Evolutionary conservation across 2,888 invertebrate genomes (phyloP).

Genomic region (Colostygia pectinataria): DNA sequence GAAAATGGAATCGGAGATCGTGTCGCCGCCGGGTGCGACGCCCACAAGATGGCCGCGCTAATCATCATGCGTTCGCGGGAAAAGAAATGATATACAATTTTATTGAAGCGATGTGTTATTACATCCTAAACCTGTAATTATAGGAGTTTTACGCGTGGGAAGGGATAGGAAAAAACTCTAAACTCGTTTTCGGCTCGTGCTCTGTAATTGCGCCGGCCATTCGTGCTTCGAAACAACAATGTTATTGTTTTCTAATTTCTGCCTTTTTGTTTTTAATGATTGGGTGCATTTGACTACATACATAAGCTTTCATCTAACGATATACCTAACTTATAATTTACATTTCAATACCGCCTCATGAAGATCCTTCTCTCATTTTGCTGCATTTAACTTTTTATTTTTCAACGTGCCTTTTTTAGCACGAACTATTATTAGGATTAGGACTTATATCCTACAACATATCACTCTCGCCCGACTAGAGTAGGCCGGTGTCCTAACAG

Average conservation of each 20-base stretch:
- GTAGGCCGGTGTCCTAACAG: too few species aligned
- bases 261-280: slow-evolving; percentile 43
- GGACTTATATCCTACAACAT: too few species aligned
- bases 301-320: slow-evolving; percentile 22
- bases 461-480: too few species aligned
- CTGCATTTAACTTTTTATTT: slow-evolving; percentile 10
- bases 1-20: slow-evolving; percentile 80
- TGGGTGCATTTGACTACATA: slow-evolving; percentile 24
- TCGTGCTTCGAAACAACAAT: slow-evolving; percentile 57
- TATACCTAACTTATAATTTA: slow-evolving; percentile 23
- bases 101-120: slow-evolving; percentile 82
- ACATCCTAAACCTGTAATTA: slow-evolving; percentile 78
- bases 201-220: slow-evolving; percentile 67
- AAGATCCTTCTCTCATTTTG: slow-evolving; percentile 7
- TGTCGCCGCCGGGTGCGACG: slow-evolving; percentile 78
- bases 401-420: neutral
- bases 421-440: too few species aligned
- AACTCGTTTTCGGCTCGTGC: slow-evolving; percentile 72
- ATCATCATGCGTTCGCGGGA: slow-evolving; percentile 77
- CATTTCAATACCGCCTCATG: slow-evolving; percentile 15
- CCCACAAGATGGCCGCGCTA: slow-evolving; percentile 82
- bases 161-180: slow-evolving; percentile 76
- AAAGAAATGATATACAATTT: slow-evolving; percentile 81
- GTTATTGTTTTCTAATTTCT: slow-evolving; percentile 62
- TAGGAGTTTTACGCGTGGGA: slow-evolving; percentile 77